These are phyloP conservation scores for Ammodytes marinus DNA, from an alignment of 2,113 vertebrate genomes.

Conservation along the genomic window DNA sequence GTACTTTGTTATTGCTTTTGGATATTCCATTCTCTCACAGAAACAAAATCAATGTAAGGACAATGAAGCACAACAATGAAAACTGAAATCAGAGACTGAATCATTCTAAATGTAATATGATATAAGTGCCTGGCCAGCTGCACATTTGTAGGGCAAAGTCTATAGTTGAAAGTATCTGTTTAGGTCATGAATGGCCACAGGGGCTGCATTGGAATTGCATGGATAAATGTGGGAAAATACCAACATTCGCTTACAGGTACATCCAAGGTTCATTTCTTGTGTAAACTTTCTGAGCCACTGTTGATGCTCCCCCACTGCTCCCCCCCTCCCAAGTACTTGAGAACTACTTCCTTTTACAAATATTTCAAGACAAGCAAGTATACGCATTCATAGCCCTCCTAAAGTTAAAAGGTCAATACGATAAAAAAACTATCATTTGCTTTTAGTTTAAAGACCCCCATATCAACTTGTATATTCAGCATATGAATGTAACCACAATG, in stretches of 20 bases:
- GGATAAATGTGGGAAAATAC: neutral
- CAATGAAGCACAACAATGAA: neutral
- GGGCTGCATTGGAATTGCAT: neutral
- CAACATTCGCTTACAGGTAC: neutral
- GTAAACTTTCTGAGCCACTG: no score
- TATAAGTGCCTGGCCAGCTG: neutral
- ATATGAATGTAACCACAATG: neutral
- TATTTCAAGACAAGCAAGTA: neutral
- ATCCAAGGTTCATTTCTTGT: neutral
- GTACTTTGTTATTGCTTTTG: neutral
- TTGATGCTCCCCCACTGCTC: no score
- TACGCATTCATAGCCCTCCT: neutral
- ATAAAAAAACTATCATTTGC: no score
- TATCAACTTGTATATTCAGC: neutral
- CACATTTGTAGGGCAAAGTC: neutral
- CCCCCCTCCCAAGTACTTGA: neutral
- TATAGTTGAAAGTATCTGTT: neutral
- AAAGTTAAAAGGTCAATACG: neutral
- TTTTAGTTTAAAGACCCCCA: neutral
- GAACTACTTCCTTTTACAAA: neutral
- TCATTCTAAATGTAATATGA: neutral
- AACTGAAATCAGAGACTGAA: neutral
- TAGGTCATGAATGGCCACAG: no score
- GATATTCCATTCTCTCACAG: neutral
- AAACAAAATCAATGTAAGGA: neutral